Conservation (phyloP, 2,888 invertebrate genomes). For the Eubasilissa splendida region DNA sequence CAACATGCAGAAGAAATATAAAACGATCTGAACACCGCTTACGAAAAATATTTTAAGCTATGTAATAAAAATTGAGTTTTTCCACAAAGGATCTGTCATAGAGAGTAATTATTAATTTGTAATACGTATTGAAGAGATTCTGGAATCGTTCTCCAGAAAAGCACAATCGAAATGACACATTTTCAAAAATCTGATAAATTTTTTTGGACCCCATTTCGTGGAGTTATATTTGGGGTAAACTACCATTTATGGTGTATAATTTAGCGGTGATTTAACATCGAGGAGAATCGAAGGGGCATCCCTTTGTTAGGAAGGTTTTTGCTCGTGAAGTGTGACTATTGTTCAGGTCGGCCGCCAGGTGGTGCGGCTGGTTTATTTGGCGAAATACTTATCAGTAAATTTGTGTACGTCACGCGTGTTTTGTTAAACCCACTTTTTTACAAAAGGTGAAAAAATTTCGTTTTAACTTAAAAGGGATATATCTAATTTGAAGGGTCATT, state of each 20-base stretch:
- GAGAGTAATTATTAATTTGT: too few species aligned
- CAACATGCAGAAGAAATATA: too few species aligned
- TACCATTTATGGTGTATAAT: constrained; percentile 51
- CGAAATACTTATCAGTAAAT: not conserved
- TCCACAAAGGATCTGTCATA: too few species aligned
- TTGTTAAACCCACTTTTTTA: not conserved
- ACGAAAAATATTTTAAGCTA: too few species aligned
- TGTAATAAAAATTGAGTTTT: too few species aligned
- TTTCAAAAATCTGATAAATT: not conserved
- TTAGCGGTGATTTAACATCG: constrained; percentile 50
- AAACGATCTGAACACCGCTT: too few species aligned
- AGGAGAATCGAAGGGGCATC: constrained; percentile 33
- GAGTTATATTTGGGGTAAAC: constrained; percentile 43
- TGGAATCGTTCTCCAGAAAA: not conserved
- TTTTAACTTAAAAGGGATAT: constrained; percentile 1
- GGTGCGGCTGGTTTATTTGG: constrained; percentile 11
- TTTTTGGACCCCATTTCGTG: not conserved
- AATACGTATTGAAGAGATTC: too few species aligned
- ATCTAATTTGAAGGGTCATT: not conserved
- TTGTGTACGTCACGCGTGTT: not conserved
- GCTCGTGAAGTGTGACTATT: constrained; percentile 34
- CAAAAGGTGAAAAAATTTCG: not conserved
- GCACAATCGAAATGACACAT: constrained; percentile 16
- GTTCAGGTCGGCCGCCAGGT: constrained; percentile 34
- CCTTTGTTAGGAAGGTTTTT: constrained; percentile 23